Base-by-base conservation (phyloP, 2,113 vertebrate genomes). In the Pseudopodoces humilis region DNA sequence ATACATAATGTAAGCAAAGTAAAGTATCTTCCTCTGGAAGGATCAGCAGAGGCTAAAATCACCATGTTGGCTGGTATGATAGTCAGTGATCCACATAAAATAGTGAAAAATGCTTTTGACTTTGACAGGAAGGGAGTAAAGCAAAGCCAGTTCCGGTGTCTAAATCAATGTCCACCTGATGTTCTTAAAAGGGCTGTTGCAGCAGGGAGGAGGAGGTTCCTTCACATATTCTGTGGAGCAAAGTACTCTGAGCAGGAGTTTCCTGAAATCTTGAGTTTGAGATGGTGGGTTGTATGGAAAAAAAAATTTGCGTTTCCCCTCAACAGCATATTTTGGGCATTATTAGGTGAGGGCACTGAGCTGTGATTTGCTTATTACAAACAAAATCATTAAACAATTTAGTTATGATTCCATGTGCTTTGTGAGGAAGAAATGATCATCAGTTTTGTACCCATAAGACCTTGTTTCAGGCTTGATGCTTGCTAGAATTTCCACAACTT, bases 391-490 rank as follows among this genome's bases (percentile, higher is more conserved):
- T 31, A 1, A 59, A 46, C 5, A 15, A 22, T 70, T 53, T 23
- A 55, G 37, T 21, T 77, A 27, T 10, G 3, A 21, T 47, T 87
- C 27, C 7, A 2, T 13, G 25, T 11, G 11, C 19, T 88, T 58
- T 17, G 11, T 72, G 43, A 88, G 59, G 71, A 74, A 77, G 70
- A 74, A 86, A 47, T 3, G 1, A 43, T 59, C 6, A 83, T 50
- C 7, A 20, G 0, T 52, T 58, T 2, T n/a, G 35, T 70, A 23
- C 2, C 60, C 4, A 0, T 37, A 27, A 78, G 6, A 39, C 12
- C 8, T 71, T 79, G 10, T 10, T 56, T 84, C 15, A 37, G 35
- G 44, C 58, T 30, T 79, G 7, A 39, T 6, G 30, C 44, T 58
- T 2, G 7, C 11, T 72, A 12, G 49, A 67, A 52, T 82, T 85